phyloP scores from a whole-genome alignment of 1,140 invertebrate genomes.

The Cotesia chilonis region DNA sequence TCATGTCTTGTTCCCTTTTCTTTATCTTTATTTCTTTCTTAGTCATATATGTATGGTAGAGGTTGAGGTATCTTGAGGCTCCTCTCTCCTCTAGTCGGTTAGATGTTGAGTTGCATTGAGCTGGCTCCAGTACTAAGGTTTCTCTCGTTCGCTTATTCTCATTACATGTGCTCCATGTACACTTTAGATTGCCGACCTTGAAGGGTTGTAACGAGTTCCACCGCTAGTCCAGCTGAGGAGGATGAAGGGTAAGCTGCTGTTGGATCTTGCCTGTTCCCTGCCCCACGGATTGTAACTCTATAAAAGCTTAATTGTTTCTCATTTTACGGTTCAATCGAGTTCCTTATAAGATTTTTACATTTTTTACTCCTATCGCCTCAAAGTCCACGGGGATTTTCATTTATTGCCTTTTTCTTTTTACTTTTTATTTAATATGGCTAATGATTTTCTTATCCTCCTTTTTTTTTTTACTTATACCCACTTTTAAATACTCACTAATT shows the following conservation, averaged over 20 bases:
- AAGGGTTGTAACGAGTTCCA: conserved; percentile 55
- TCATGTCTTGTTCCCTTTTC: conserved; percentile 6
- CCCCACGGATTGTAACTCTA: conserved; percentile 54
- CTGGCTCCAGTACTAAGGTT: no score
- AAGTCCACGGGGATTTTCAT: no score
- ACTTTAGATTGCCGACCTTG: conserved; percentile 52
- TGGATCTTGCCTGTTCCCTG: conserved; percentile 17
- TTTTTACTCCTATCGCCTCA: background rate
- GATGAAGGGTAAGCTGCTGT: conserved; percentile 13
- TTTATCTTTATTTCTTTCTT: conserved; percentile 42
- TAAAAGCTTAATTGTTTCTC: conserved; percentile 62
- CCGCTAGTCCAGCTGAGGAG: conserved; percentile 36
- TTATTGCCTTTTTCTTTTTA: no score
- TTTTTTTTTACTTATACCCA: no score
- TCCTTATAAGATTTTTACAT: conserved; percentile 32
- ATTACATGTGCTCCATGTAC: conserved; percentile 13
- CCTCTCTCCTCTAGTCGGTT: background rate
- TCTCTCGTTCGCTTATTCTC: no score
- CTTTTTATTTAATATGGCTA: no score
- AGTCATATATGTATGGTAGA: background rate
- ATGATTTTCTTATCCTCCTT: no score
- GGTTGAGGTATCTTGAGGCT: background rate
- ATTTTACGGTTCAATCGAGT: conserved; percentile 57
- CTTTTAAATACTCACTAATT: no score
- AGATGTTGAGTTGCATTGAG: background rate